Conservation (phyloP, 2,797 vertebrate genomes). For the Clarias fuscus region DNA sequence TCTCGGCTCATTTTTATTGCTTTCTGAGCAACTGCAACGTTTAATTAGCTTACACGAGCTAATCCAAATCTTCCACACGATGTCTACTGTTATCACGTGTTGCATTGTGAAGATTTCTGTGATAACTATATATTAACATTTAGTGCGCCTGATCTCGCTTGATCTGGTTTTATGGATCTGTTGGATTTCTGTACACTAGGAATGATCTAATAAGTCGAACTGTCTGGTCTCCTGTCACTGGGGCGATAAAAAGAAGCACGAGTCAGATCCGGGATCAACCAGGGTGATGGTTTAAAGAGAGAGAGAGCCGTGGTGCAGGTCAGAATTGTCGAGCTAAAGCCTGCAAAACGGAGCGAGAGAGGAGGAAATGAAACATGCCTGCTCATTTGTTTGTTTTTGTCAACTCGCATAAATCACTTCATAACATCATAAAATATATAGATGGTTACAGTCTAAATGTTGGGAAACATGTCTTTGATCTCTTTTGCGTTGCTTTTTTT, state of each 20-base stretch:
- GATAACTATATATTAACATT: neutral
- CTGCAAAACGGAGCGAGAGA: neutral
- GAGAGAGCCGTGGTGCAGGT: neutral
- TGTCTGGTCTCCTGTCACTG: neutral
- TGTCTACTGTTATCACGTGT: neutral
- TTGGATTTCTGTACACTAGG: neutral
- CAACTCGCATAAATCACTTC: neutral
- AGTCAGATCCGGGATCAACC: neutral
- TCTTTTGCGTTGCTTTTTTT: no score
- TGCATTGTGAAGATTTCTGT: neutral
- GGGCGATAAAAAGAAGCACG: neutral
- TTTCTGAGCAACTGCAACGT: no score
- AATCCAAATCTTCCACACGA: no score
- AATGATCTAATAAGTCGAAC: neutral
- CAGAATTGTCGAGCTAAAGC: neutral
- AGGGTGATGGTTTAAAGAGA: neutral
- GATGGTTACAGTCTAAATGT: neutral
- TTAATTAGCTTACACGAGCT: no score
- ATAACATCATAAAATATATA: neutral
- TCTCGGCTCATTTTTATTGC: no score
- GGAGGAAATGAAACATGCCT: no score
- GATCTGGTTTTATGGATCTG: neutral
- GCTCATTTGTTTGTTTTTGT: neutral
- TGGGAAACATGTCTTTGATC: neutral
- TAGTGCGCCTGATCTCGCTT: neutral